A percentile compares a stretch with the other conserved stretches of the same genome.
phyloP scores from a whole-genome alignment of 1,140 invertebrate species.

The Aphaenogaster floridana region DNA sequence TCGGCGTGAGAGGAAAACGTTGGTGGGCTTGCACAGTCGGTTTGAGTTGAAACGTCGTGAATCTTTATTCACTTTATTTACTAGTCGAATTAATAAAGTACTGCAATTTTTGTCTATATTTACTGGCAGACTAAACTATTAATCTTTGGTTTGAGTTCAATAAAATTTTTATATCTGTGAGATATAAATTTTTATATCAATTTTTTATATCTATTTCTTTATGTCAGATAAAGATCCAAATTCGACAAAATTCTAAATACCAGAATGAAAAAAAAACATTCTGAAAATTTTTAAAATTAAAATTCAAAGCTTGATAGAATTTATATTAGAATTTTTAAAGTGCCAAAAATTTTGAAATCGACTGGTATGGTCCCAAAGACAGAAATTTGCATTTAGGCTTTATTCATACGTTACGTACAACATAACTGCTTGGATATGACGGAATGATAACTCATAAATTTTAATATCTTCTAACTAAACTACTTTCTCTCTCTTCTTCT shows the following conservation, averaged over 20 bases:
- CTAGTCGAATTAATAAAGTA: too few relatives aligned
- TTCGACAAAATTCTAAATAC: neutral
- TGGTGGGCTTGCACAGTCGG: neutral
- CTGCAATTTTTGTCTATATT: too few relatives aligned
- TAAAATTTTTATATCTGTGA: constrained; percentile 17
- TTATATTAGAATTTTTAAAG: neutral
- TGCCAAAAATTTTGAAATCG: neutral
- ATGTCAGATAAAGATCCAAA: neutral
- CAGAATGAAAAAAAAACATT: neutral
- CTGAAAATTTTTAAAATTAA: neutral
- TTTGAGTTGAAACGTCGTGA: too few relatives aligned
- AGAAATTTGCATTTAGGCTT: neutral
- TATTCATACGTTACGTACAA: neutral
- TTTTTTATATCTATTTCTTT: neutral
- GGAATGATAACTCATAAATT: neutral
- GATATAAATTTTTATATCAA: constrained; percentile 12
- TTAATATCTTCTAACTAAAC: neutral
- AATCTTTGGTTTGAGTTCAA: neutral
- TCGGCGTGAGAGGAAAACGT: constrained; percentile 8
- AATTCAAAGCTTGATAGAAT: neutral
- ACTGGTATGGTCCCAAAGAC: neutral
- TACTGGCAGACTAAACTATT: too few relatives aligned
- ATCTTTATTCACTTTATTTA: too few relatives aligned
- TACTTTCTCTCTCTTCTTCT: neutral
- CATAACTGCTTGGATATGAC: neutral